These are phyloP conservation scores for Pseudomyrmex dendroicus DNA, from an alignment of 1,140 invertebrate species.

Conservation along the genomic window DNA sequence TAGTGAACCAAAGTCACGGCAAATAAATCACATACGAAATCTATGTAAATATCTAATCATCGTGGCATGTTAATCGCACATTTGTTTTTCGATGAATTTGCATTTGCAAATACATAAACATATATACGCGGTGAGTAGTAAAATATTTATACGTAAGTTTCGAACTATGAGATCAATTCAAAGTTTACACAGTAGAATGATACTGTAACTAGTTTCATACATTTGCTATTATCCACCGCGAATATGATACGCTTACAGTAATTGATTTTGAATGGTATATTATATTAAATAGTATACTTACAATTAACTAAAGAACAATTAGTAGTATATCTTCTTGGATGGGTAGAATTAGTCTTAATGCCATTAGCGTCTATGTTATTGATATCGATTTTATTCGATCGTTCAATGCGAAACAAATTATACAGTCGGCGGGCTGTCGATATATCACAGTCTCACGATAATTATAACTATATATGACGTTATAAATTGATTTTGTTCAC, in stretches of 20 bases:
- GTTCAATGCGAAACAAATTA: conserved; percentile 77
- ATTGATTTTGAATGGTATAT: neutral
- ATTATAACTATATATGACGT: conserved; percentile 74
- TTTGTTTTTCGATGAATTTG: conserved; percentile 2
- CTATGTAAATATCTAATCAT: neutral
- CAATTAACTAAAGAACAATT: conserved; percentile 6
- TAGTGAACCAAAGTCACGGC: neutral
- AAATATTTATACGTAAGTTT: too few species aligned
- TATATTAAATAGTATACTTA: conserved; percentile 7
- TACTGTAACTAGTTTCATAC: neutral
- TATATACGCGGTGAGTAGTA: neutral
- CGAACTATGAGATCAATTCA: too few species aligned
- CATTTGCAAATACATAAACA: neutral
- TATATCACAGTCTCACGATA: conserved; percentile 78
- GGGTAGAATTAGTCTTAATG: conserved; percentile 34
- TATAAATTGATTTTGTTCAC: conserved; percentile 68
- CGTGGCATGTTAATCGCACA: neutral
- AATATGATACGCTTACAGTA: conserved; percentile 5
- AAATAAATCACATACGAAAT: conserved; percentile 13
- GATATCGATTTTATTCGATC: conserved; percentile 71
- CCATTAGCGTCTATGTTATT: conserved; percentile 52
- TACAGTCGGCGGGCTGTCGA: conserved; percentile 75
- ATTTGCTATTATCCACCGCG: conserved; percentile 9
- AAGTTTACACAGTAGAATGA: too few species aligned
- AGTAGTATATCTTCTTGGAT: conserved; percentile 13